Conservation (phyloP, 2,888 invertebrate genomes). For the Diadromus collaris region DNA sequence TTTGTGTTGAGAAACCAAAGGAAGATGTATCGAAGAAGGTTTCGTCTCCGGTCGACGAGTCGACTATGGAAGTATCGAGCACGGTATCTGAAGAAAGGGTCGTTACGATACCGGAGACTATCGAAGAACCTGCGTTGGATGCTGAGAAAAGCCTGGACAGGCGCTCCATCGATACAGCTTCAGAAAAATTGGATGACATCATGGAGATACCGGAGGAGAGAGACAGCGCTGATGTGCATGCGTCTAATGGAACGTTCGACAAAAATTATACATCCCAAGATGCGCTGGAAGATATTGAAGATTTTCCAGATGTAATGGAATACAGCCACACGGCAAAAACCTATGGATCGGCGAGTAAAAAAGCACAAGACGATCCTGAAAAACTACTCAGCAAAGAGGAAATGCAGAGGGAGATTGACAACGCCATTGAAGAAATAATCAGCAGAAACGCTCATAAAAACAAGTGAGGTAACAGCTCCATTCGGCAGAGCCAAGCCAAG, state of each 20-base stretch:
- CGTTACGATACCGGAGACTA: not conserved
- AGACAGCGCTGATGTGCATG: not conserved
- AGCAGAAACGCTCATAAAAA: slow-evolving; percentile 26
- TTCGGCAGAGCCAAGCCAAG: not conserved
- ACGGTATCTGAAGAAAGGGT: not conserved
- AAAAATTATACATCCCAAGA: not conserved
- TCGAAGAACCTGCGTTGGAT: not conserved
- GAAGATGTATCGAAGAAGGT: slow-evolving; percentile 18
- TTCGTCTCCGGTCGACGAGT: not conserved
- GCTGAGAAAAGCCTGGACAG: not conserved
- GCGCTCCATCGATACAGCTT: not conserved
- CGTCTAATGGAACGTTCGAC: not conserved
- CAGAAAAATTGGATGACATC: not conserved
- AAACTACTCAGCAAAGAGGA: slow-evolving; percentile 57
- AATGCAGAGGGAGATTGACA: slow-evolving; percentile 58
- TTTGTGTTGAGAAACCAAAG: not conserved
- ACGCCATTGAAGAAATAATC: slow-evolving; percentile 60
- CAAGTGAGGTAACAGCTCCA: slow-evolving; percentile 1
- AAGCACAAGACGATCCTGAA: slow-evolving; percentile 10
- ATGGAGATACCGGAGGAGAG: not conserved
- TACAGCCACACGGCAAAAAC: not conserved
- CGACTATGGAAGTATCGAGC: not conserved
- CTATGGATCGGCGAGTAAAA: not conserved
- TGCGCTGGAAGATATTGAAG: not conserved
- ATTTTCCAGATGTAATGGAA: not conserved